phyloP scores from a whole-genome alignment of 92 coral and sea anemone species.

The Siderastrea radians region DNA sequence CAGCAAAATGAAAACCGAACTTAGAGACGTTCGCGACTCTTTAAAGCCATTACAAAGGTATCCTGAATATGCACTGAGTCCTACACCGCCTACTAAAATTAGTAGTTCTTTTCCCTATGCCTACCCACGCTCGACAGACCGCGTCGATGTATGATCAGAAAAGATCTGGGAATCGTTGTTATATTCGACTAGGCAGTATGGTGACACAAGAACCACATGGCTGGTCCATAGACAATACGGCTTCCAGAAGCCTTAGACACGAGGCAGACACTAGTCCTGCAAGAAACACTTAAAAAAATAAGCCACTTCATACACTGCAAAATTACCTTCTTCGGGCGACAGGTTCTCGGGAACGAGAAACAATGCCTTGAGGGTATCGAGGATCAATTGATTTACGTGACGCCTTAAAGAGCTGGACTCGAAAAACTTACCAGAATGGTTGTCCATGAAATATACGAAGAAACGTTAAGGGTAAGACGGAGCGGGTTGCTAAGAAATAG shows the following conservation, averaged over 20 bases:
- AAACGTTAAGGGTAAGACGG: background rate
- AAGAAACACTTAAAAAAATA: background rate
- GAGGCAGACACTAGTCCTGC: background rate
- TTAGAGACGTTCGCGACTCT: conserved; percentile 86
- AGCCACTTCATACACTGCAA: background rate
- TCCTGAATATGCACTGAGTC: conserved; percentile 23
- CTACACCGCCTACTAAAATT: conserved; percentile 8
- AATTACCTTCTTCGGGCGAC: too few species aligned
- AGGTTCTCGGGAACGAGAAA: too few species aligned
- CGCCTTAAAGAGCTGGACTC: background rate
- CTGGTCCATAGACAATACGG: background rate
- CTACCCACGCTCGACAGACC: conserved; percentile 24
- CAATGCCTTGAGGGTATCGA: background rate
- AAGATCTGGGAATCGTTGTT: background rate
- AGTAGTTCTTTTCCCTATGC: background rate
- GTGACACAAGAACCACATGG: background rate
- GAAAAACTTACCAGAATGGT: background rate
- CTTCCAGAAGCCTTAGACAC: background rate
- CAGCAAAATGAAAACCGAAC: conserved; percentile 88
- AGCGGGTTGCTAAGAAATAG: background rate
- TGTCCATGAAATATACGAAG: background rate
- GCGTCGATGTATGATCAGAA: conserved; percentile 11
- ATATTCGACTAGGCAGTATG: background rate
- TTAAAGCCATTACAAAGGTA: conserved; percentile 50
- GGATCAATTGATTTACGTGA: background rate